A percentile compares a stretch with the other conserved stretches of the same genome.
These are phyloP conservation scores for Drosophila bunnanda DNA, from an alignment of 2,888 invertebrate genomes.

Conservation along the genomic window DNA sequence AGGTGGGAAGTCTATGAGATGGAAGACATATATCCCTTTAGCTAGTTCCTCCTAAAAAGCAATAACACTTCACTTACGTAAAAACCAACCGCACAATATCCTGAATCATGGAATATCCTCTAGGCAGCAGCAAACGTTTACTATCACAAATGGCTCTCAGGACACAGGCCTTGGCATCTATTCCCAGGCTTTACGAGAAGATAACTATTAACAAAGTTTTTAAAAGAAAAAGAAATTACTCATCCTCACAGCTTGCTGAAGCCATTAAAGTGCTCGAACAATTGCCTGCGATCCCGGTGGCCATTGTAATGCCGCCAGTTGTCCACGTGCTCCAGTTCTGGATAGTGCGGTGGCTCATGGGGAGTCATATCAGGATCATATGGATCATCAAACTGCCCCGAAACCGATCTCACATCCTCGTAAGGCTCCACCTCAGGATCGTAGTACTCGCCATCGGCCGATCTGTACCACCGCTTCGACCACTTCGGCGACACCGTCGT, in stretches of 20 bases:
- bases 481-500: slow-evolving; percentile 65
- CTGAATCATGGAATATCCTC: slow-evolving; percentile 88
- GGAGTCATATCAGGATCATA: slow-evolving; percentile 60
- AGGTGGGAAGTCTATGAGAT: slow-evolving; percentile 74
- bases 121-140: slow-evolving; percentile 86
- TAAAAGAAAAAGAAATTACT: rapidly evolving
- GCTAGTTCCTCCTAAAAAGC: no score
- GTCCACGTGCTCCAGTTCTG: slow-evolving; percentile 64
- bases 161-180: slow-evolving; percentile 85
- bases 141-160: slow-evolving; percentile 89
- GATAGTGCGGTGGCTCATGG: slow-evolving; percentile 51
- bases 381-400: slow-evolving; percentile 20
- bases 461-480: slow-evolving; percentile 64
- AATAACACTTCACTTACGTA: slow-evolving; percentile 85
- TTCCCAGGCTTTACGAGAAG: slow-evolving; percentile 70
- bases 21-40: neutral
- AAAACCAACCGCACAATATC: slow-evolving; percentile 88
- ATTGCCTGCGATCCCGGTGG: slow-evolving; percentile 81
- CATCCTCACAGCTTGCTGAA: slow-evolving; percentile 73
- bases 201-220: rapidly evolving
- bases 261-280: slow-evolving; percentile 78
- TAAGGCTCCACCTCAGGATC: slow-evolving; percentile 31
- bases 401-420: slow-evolving; percentile 23
- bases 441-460: slow-evolving; percentile 30
- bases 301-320: slow-evolving; percentile 75